Conservation (phyloP, 2,113 vertebrate species). For the Nothocercus nigrocapillus region DNA sequence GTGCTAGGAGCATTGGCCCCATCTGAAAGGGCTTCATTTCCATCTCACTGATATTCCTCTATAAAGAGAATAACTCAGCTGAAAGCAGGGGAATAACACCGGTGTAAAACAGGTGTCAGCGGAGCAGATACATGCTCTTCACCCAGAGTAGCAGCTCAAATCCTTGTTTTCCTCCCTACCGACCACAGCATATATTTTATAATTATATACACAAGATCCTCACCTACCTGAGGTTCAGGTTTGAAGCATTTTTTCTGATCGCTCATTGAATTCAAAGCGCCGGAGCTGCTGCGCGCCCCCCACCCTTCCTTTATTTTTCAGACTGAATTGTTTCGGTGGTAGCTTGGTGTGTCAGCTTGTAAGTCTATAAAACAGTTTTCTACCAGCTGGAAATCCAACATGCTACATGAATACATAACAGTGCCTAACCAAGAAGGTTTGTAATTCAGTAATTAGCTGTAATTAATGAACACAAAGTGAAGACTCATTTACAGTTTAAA, state of each 20-base stretch:
- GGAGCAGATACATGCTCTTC: not conserved
- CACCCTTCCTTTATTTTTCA: slow-evolving; percentile 64
- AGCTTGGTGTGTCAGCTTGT: slow-evolving; percentile 83
- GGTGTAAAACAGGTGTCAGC: not conserved
- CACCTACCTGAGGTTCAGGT: slow-evolving; percentile 53
- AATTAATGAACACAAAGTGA: slow-evolving; percentile 99
- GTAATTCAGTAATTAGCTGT: slow-evolving; percentile 98
- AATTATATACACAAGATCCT: slow-evolving; percentile 10
- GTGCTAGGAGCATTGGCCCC: not conserved
- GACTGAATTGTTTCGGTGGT: slow-evolving; percentile 77
- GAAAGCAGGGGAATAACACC: not conserved
- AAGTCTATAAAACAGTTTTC: slow-evolving; percentile 86
- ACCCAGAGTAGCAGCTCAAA: not conserved
- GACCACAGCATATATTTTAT: slow-evolving; percentile 41
- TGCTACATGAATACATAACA: slow-evolving; percentile 90
- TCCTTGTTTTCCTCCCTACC: not conserved
- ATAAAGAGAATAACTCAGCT: not conserved
- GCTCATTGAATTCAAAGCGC: slow-evolving; percentile 40
- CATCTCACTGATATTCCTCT: not conserved
- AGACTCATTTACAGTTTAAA: slow-evolving; percentile 99
- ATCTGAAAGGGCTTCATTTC: not conserved
- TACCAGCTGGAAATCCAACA: slow-evolving; percentile 89
- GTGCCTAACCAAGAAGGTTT: slow-evolving; percentile 90
- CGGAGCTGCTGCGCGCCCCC: not conserved
- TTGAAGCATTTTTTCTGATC: slow-evolving; percentile 50